Percentiles rank a stretch among this genome's conserved stretches.
Evolutionary conservation across 2,113 vertebrate species (phyloP).

Genomic region (Malurus elegans): DNA sequence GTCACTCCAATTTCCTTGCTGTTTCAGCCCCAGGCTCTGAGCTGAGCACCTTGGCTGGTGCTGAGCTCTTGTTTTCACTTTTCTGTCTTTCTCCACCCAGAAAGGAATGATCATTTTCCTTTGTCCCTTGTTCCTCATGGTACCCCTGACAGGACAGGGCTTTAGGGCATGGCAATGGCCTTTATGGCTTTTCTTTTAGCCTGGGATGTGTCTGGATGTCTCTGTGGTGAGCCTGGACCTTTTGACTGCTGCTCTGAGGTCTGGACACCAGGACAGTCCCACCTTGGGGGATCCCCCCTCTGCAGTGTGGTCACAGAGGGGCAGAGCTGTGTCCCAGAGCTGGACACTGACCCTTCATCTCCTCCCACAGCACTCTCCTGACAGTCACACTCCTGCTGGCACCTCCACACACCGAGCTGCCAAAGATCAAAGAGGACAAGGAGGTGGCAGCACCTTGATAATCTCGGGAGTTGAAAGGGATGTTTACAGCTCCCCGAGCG

Average conservation of each 20-base stretch:
- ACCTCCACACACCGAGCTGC: rapidly evolving
- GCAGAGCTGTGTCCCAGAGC: not conserved
- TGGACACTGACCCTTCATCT: rapidly evolving
- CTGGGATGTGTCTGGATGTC: not conserved
- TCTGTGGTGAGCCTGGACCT: not conserved
- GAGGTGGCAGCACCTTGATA: not conserved
- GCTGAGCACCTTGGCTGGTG: not conserved
- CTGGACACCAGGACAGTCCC: rapidly evolving
- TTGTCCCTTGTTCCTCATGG: not conserved
- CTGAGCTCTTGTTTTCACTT: not conserved
- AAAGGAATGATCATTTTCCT: not conserved
- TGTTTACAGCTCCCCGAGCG: not conserved
- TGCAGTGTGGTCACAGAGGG: not conserved
- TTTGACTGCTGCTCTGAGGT: not conserved
- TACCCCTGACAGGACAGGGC: not conserved
- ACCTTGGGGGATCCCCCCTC: not conserved
- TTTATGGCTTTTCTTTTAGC: not conserved
- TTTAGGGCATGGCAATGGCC: not conserved
- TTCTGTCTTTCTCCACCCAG: not conserved
- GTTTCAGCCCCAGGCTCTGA: rapidly evolving
- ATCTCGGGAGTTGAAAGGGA: conserved; percentile 12
- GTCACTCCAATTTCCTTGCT: not conserved
- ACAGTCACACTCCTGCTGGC: not conserved
- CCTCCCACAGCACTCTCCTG: not conserved
- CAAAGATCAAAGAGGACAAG: conserved; percentile 15